phyloP scores from a whole-genome alignment of 2,888 invertebrate genomes.

The Steinernema carpocapsae region DNA sequence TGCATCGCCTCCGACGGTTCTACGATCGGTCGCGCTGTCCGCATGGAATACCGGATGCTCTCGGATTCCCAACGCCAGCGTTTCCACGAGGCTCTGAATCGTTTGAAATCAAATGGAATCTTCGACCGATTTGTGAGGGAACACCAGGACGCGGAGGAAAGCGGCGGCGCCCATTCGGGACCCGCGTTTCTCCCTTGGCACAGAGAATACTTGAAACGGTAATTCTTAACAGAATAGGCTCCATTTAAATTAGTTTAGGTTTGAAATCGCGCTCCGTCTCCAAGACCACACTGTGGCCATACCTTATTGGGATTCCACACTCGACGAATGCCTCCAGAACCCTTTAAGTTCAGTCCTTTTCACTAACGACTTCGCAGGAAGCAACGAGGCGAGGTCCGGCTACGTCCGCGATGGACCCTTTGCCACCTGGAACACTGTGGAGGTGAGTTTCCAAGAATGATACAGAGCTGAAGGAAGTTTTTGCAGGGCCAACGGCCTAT shows the following conservation, averaged over 20 bases:
- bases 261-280: constrained; percentile 64
- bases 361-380: constrained; percentile 55
- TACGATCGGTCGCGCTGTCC: constrained; percentile 43
- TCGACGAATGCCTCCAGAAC: constrained; percentile 61
- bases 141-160: constrained; percentile 45
- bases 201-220: constrained; percentile 49
- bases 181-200: constrained; percentile 46
- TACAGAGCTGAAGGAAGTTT: constrained; percentile 16
- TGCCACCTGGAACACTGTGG: constrained; percentile 55
- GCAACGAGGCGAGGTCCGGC: constrained; percentile 39
- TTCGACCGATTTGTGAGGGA: constrained; percentile 61
- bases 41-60: constrained; percentile 64
- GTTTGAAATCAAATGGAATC: constrained; percentile 62
- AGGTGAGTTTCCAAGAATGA: not conserved
- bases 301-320: constrained; percentile 70
- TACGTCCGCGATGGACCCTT: constrained; percentile 57
- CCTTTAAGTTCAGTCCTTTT: constrained; percentile 64
- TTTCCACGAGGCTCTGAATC: constrained; percentile 59
- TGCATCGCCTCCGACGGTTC: constrained; percentile 27
- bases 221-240: not conserved
- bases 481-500: constrained; percentile 36
- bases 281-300: constrained; percentile 69
- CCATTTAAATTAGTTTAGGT: constrained; percentile 6
- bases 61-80: constrained; percentile 58
- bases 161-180: constrained; percentile 51